Evolutionary conservation across 2,797 vertebrate genomes (phyloP).

Genomic region (Capromys pilorides): DNA sequence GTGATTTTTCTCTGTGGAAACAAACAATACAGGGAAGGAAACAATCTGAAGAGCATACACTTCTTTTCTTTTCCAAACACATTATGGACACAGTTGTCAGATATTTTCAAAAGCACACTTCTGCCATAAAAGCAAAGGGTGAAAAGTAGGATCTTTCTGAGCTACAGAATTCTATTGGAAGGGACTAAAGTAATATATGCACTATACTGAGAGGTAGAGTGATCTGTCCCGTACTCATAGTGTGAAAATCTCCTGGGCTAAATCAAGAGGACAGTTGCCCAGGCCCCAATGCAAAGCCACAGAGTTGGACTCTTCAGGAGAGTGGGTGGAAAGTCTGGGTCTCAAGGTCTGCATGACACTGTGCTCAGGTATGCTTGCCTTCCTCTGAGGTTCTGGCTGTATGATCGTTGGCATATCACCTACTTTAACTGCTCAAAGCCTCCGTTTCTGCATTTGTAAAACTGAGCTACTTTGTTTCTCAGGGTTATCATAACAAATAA

Average conservation of each 20-base stretch:
- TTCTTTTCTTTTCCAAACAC: conserved; percentile 50
- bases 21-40: conserved; percentile 51
- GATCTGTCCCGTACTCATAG: background rate
- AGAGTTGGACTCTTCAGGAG: background rate
- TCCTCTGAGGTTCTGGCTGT: background rate
- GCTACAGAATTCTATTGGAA: background rate
- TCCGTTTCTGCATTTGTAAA: conserved; percentile 40
- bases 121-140: background rate
- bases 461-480: background rate
- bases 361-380: background rate
- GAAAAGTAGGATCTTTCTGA: conserved; percentile 36
- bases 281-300: background rate
- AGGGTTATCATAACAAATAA: background rate
- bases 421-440: background rate
- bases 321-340: background rate
- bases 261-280: background rate
- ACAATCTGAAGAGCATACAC: conserved; percentile 28
- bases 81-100: conserved; percentile 34
- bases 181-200: background rate
- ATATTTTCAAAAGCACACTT: conserved; percentile 41
- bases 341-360: background rate
- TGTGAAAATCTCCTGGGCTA: background rate
- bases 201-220: background rate
- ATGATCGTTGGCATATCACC: background rate
- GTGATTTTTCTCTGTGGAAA: conserved; percentile 59